A percentile compares a stretch with the other conserved stretches of the same genome.
These are phyloP conservation scores for Pollachius pollachius DNA, from an alignment of 2,113 vertebrate species.

Conservation along the genomic window DNA sequence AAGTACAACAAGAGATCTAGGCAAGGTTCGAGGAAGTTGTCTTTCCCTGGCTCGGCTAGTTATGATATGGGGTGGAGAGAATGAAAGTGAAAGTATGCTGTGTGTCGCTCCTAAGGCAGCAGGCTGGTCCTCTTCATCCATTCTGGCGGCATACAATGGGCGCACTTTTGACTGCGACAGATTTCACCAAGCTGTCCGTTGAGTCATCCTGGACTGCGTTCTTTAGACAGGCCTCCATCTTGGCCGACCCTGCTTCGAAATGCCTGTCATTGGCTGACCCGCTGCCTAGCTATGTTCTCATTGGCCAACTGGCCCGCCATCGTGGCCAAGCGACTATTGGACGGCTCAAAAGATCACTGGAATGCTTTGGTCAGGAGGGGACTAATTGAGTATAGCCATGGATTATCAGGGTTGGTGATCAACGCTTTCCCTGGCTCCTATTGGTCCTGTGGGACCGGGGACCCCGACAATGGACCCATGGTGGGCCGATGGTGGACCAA, in stretches of 20 bases:
- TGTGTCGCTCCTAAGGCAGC: constrained; percentile 4
- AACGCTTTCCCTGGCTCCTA: constrained; percentile 36
- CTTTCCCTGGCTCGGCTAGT: no score
- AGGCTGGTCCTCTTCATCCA: constrained; percentile 19
- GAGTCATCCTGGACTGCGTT: constrained; percentile 58
- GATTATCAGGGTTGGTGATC: constrained; percentile 42
- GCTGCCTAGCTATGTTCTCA: constrained; percentile 36
- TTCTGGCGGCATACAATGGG: constrained; percentile 45
- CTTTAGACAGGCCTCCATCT: constrained; percentile 44
- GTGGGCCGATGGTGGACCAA: constrained; percentile 29
- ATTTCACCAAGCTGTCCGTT: constrained; percentile 74
- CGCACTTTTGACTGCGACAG: constrained; percentile 66
- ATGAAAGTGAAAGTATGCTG: no score
- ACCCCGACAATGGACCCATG: constrained; percentile 19
- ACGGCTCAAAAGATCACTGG: constrained; percentile 57
- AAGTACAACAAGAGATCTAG: no score
- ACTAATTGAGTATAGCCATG: constrained; percentile 44
- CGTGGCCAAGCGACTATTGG: constrained; percentile 59
- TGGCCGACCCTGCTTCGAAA: constrained; percentile 59
- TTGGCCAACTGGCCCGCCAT: constrained; percentile 46
- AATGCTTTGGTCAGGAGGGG: constrained; percentile 55
- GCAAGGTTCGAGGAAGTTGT: no score
- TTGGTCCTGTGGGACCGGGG: constrained; percentile 37
- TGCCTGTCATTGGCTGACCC: constrained; percentile 63
- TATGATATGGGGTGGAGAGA: no score